phyloP scores from a whole-genome alignment of 1,140 invertebrate genomes.

The Drosophila nebulosa region DNA sequence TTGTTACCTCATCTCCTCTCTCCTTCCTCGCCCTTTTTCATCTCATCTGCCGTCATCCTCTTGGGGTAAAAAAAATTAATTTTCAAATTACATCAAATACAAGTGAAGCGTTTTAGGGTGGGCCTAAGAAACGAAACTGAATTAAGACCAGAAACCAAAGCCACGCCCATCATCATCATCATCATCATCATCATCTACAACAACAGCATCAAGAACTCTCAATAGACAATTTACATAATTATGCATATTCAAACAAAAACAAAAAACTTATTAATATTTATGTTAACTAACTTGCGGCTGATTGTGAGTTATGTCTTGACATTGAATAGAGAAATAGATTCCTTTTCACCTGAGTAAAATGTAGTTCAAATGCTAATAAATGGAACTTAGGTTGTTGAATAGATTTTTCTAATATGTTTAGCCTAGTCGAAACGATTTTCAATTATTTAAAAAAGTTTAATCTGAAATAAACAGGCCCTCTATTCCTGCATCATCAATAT shows the following conservation, averaged over 20 bases:
- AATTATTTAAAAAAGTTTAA: too few species aligned
- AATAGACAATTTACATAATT: constrained; percentile 69
- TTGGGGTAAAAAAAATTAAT: constrained; percentile 47
- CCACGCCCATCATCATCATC: not conserved
- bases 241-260: constrained; percentile 43
- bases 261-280: constrained; percentile 67
- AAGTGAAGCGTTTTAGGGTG: constrained; percentile 28
- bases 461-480: too few species aligned
- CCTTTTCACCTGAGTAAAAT: not conserved
- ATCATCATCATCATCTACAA: not conserved
- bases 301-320: not conserved
- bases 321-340: not conserved
- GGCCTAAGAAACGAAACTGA: not conserved
- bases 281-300: constrained; percentile 21
- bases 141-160: not conserved
- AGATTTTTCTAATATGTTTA: too few species aligned
- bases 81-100: constrained; percentile 62
- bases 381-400: too few species aligned
- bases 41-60: not conserved
- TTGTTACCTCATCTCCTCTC: not conserved
- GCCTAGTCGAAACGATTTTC: too few species aligned
- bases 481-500: too few species aligned
- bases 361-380: too few species aligned
- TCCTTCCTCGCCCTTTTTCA: not conserved
- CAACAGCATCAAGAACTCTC: constrained; percentile 14